phyloP scores from a whole-genome alignment of 1,140 invertebrate genomes.

The Heterodera schachtii region DNA sequence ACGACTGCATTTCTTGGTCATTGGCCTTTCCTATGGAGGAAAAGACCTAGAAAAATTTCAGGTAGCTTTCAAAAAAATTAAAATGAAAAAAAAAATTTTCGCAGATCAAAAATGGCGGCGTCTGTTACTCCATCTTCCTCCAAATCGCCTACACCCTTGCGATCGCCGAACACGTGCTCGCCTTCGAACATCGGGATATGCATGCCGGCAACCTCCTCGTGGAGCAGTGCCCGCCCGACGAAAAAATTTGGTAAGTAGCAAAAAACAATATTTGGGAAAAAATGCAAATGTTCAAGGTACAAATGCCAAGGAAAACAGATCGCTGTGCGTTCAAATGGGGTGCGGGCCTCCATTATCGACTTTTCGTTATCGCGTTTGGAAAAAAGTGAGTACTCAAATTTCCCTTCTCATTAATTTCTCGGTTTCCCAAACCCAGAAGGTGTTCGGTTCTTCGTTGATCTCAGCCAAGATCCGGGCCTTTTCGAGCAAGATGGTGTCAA shows the following conservation, averaged over 20 bases:
- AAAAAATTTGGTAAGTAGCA: neutral
- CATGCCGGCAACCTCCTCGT: constrained; percentile 36
- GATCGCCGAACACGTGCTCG: constrained; percentile 27
- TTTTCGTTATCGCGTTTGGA: constrained; percentile 10
- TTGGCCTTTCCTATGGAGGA: constrained; percentile 20
- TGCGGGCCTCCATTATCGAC: constrained; percentile 6
- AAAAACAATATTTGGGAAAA: no score
- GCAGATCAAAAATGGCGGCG: constrained; percentile 11
- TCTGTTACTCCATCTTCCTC: constrained; percentile 42
- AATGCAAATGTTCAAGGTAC: no score
- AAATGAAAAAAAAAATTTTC: constrained; percentile 1
- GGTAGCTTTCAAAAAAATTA: neutral
- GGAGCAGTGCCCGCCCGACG: neutral
- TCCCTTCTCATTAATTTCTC: neutral
- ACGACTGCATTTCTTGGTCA: constrained; percentile 3
- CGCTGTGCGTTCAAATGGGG: neutral
- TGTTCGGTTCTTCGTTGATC: neutral
- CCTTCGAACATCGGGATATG: constrained; percentile 38
- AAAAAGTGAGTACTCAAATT: neutral
- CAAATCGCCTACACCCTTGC: constrained; percentile 29
- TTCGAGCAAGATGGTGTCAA: neutral
- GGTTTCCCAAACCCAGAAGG: neutral
- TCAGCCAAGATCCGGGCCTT: neutral
- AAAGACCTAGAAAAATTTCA: constrained; percentile 28
- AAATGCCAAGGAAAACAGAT: neutral